Evolutionary conservation across 1,140 invertebrate species (phyloP).

Genomic region (Holcopasites calliopsidis): DNA sequence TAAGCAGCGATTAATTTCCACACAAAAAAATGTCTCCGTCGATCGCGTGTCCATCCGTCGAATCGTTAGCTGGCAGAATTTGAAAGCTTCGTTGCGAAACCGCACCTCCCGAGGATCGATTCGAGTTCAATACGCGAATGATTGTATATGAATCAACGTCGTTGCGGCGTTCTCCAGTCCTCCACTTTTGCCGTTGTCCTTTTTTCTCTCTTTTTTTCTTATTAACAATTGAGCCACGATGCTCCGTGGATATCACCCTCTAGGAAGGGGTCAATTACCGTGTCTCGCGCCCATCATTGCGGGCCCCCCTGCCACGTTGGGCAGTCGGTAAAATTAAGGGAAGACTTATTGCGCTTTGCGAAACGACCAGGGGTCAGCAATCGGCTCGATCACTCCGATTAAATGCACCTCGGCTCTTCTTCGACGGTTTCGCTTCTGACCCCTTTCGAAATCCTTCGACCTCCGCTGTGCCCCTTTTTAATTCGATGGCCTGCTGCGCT

Average conservation of each 20-base stretch:
- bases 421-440: not conserved
- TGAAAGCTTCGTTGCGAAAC: slow-evolving; percentile 10
- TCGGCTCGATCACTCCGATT: slow-evolving; percentile 17
- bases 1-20: not conserved
- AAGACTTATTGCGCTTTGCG: slow-evolving; percentile 49
- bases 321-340: slow-evolving; percentile 47
- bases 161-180: not conserved
- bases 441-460: slow-evolving; percentile 13
- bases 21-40: not conserved
- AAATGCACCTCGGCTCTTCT: not conserved
- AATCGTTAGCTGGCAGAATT: too few relatives aligned
- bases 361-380: slow-evolving; percentile 41
- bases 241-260: slow-evolving; percentile 21
- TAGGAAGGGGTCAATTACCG: slow-evolving; percentile 34
- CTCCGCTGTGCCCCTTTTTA: not conserved
- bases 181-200: too few relatives aligned
- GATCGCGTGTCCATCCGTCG: not conserved
- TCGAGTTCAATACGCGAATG: not conserved
- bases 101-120: not conserved
- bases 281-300: slow-evolving; percentile 47
- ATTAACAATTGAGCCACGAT: slow-evolving; percentile 27
- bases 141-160: slow-evolving; percentile 30
- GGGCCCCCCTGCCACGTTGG: not conserved
- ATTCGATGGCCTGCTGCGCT: not conserved
- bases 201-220: not conserved